phyloP scores from a whole-genome alignment of 2,888 invertebrate species.

The Tubiluchus corallicola region DNA sequence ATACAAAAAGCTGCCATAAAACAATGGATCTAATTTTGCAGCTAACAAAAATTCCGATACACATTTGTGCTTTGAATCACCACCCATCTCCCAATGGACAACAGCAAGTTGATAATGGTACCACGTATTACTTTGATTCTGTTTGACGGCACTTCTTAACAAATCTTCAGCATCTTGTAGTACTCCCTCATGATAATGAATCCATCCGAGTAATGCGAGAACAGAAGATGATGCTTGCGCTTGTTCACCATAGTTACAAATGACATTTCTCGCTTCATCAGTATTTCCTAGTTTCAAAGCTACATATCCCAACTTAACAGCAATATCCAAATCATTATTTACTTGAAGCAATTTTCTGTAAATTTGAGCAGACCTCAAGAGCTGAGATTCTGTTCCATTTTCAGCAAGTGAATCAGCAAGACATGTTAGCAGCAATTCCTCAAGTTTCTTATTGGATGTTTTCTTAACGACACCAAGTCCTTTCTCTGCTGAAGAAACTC shows the following conservation, averaged over 20 bases:
- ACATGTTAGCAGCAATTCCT: too few relatives aligned
- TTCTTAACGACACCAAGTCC: too few relatives aligned
- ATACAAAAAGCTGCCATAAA: conserved; percentile 50
- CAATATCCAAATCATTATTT: too few relatives aligned
- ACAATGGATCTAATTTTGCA: conserved; percentile 46
- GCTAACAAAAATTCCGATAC: conserved; percentile 21
- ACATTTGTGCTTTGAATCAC: not conserved
- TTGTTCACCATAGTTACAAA: too few relatives aligned
- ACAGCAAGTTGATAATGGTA: not conserved
- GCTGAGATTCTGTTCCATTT: too few relatives aligned
- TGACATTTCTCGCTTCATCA: too few relatives aligned
- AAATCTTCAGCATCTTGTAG: not conserved
- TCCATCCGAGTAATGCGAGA: not conserved
- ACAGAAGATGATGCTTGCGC: not conserved
- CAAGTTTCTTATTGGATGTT: too few relatives aligned
- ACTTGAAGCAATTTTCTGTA: too few relatives aligned
- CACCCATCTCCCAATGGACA: not conserved
- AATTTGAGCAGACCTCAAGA: too few relatives aligned
- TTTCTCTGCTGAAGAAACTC: too few relatives aligned
- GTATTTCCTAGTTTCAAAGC: not conserved
- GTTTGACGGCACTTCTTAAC: not conserved
- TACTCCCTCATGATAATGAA: not conserved
- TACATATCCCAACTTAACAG: not conserved
- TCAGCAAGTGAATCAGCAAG: too few relatives aligned
- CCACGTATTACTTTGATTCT: not conserved